Conservation (phyloP, 2,888 invertebrate genomes). For the Onchidella celtica region DNA sequence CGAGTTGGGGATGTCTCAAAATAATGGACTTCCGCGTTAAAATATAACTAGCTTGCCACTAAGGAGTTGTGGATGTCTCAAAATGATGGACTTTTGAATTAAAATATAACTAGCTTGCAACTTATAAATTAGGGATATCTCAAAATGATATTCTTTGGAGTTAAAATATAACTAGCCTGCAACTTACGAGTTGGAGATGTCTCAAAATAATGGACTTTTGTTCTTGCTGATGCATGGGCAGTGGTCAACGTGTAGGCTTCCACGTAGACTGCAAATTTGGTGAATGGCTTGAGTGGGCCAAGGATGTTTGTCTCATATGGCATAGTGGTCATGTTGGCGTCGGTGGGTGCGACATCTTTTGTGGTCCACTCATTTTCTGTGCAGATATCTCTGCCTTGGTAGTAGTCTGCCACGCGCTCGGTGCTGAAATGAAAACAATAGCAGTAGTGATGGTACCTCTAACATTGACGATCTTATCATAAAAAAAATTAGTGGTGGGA, state of each 20-base stretch:
- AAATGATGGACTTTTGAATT: too few relatives aligned
- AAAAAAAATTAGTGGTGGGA: too few relatives aligned
- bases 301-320: background rate
- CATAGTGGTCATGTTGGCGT: background rate
- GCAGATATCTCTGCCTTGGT: slow-evolving; percentile 94
- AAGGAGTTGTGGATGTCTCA: too few relatives aligned
- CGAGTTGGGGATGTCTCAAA: too few relatives aligned
- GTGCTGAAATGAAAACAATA: slow-evolving; percentile 19
- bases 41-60: too few relatives aligned
- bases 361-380: slow-evolving; percentile 85
- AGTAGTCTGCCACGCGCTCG: slow-evolving; percentile 88
- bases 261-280: slow-evolving; percentile 96
- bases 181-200: slow-evolving; percentile 29
- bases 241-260: slow-evolving; percentile 94
- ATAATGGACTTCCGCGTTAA: too few relatives aligned
- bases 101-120: too few relatives aligned
- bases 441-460: background rate
- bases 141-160: too few relatives aligned
- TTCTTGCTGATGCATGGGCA: slow-evolving; percentile 87
- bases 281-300: slow-evolving; percentile 89
- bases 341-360: background rate
- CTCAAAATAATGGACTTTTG: slow-evolving; percentile 86
- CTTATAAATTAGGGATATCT: too few relatives aligned
- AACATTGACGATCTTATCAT: too few relatives aligned
- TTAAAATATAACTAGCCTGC: too few relatives aligned